Evolutionary conservation across 2,113 vertebrate species (phyloP).

Genomic region (Scatophagus argus): DNA sequence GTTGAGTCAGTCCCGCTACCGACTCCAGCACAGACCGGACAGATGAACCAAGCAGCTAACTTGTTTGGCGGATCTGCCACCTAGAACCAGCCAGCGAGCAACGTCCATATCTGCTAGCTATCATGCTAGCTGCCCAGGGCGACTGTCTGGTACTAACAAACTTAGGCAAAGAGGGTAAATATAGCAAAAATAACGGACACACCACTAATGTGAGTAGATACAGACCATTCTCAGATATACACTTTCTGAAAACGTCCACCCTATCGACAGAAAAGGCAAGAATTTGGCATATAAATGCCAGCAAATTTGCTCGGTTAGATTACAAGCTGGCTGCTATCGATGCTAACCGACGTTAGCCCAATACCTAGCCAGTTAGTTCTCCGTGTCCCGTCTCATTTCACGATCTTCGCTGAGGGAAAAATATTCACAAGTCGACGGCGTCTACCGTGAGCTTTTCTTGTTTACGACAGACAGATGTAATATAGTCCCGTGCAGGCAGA

Average conservation of each 20-base stretch:
- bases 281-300: slow-evolving; percentile 33
- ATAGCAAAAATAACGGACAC: slow-evolving; percentile 8
- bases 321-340: slow-evolving; percentile 30
- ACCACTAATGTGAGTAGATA: not conserved
- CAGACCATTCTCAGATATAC: not conserved
- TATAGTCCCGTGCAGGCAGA: slow-evolving; percentile 36
- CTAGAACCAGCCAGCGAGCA: slow-evolving; percentile 48
- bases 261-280: not conserved
- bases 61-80: slow-evolving; percentile 58
- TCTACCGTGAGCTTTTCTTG: not conserved
- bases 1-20: slow-evolving; percentile 15
- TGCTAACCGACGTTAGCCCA: slow-evolving; percentile 62
- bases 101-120: slow-evolving; percentile 71
- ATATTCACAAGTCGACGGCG: slow-evolving; percentile 35
- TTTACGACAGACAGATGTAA: not conserved
- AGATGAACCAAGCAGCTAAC: slow-evolving; percentile 46
- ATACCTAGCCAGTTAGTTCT: slow-evolving; percentile 55
- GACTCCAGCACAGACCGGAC: slow-evolving; percentile 5
- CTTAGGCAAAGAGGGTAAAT: slow-evolving; percentile 57
- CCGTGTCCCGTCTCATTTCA: slow-evolving; percentile 64
- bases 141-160: slow-evolving; percentile 69
- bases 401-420: not conserved
- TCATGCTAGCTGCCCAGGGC: slow-evolving; percentile 46
- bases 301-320: slow-evolving; percentile 35
- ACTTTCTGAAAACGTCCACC: not conserved